These are phyloP conservation scores for Lipotes vexillifer DNA, from an alignment of 2,113 vertebrate species.

Conservation along the genomic window DNA sequence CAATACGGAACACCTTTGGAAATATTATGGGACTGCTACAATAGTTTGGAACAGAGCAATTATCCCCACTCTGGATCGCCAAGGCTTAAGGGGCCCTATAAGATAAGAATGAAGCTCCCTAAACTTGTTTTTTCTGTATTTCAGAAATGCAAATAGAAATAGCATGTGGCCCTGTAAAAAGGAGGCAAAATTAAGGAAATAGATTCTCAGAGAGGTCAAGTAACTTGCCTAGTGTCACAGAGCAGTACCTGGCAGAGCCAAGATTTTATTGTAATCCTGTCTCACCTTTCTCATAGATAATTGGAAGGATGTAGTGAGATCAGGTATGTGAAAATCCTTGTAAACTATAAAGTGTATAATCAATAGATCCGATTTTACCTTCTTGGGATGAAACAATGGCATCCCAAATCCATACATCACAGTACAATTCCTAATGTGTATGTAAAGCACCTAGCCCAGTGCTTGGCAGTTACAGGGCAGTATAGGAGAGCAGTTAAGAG, in stretches of 20 bases:
- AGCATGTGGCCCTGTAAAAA: background rate
- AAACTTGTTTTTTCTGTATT: background rate
- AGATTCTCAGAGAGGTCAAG: background rate
- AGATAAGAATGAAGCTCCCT: background rate
- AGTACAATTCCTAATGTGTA: background rate
- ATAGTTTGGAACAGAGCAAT: background rate
- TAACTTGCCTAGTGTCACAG: background rate
- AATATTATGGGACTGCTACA: background rate
- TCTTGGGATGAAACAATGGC: background rate
- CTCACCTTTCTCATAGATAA: background rate
- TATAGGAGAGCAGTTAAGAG: background rate
- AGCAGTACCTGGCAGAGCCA: background rate
- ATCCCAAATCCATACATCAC: background rate
- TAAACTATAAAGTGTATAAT: background rate
- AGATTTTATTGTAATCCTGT: background rate
- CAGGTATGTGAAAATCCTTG: background rate
- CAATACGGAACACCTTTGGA: background rate
- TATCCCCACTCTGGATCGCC: background rate
- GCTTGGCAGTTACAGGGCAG: background rate
- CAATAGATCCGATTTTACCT: background rate
- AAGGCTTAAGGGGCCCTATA: background rate
- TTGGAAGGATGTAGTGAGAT: background rate
- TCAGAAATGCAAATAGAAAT: background rate
- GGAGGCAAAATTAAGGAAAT: background rate
- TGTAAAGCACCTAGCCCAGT: accelerated